Evolutionary conservation across 2,888 invertebrate genomes (phyloP).

Genomic region (Nezara viridula): DNA sequence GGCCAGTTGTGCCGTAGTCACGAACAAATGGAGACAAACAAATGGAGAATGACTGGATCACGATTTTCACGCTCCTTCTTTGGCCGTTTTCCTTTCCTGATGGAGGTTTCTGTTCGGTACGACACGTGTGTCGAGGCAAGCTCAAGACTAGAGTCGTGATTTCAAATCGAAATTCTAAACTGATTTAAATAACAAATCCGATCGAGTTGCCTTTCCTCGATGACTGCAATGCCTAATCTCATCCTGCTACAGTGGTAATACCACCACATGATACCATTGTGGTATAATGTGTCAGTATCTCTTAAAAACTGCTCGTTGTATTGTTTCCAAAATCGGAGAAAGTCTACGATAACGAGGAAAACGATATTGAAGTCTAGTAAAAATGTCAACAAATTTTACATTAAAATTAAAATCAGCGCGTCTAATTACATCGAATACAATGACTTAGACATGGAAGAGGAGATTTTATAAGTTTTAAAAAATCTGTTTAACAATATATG

Average conservation of each 20-base stretch:
- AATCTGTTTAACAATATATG: too few species aligned
- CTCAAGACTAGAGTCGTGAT: constrained; percentile 30
- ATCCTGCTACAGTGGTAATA: not conserved
- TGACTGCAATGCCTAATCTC: not conserved
- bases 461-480: too few species aligned
- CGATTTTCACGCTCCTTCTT: constrained; percentile 44
- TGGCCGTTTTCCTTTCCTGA: constrained; percentile 14
- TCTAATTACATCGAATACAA: too few species aligned
- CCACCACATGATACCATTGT: too few species aligned
- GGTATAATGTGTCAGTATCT: too few species aligned
- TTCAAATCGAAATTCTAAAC: constrained; percentile 44
- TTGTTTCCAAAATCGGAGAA: too few species aligned
- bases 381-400: too few species aligned
- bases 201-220: not conserved
- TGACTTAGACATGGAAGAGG: too few species aligned
- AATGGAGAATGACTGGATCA: constrained; percentile 25
- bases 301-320: too few species aligned
- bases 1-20: constrained; percentile 32
- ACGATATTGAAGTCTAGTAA: too few species aligned
- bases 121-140: constrained; percentile 10
- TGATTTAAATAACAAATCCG: constrained; percentile 25
- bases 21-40: constrained; percentile 45
- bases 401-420: too few species aligned
- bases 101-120: not conserved
- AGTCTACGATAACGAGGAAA: too few species aligned